A percentile compares a stretch with the other conserved stretches of the same genome.
phyloP scores from a whole-genome alignment of 2,888 invertebrate genomes.

The Drosophila peninsularis region DNA sequence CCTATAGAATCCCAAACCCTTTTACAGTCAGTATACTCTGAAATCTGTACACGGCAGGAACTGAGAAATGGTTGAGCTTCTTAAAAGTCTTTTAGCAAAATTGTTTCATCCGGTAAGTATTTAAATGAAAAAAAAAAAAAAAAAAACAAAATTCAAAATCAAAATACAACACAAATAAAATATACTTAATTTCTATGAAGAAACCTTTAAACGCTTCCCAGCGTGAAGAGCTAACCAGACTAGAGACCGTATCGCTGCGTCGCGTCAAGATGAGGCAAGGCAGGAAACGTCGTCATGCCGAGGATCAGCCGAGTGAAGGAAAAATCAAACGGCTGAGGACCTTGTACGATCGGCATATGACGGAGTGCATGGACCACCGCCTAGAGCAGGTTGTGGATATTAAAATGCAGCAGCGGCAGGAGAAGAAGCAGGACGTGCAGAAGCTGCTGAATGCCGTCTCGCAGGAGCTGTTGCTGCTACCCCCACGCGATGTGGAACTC shows the following conservation, averaged over 20 bases:
- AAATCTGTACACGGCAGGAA: too few relatives aligned
- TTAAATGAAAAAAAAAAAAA: too few relatives aligned
- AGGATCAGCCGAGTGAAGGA: neutral
- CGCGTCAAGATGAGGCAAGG: neutral
- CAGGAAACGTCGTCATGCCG: neutral
- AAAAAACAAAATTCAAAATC: too few relatives aligned
- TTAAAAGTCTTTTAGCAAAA: neutral
- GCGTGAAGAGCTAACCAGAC: neutral
- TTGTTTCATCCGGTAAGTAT: neutral
- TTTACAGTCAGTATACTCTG: neutral
- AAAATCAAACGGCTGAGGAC: neutral
- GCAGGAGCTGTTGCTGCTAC: neutral
- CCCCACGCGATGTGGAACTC: neutral
- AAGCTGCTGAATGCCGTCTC: neutral
- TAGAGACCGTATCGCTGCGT: neutral
- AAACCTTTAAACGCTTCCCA: neutral
- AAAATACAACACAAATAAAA: neutral
- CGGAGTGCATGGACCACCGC: neutral
- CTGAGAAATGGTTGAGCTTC: neutral
- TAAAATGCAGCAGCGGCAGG: neutral
- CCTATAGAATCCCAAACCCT: too few relatives aligned
- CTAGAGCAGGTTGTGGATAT: neutral
- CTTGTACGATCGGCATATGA: neutral
- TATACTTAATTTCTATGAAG: neutral
- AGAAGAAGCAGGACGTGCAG: neutral